Evolutionary conservation across 2,797 vertebrate species (phyloP), one percentile per base, ranked within the genome.

Genomic region (Furcifer pardalis): DNA sequence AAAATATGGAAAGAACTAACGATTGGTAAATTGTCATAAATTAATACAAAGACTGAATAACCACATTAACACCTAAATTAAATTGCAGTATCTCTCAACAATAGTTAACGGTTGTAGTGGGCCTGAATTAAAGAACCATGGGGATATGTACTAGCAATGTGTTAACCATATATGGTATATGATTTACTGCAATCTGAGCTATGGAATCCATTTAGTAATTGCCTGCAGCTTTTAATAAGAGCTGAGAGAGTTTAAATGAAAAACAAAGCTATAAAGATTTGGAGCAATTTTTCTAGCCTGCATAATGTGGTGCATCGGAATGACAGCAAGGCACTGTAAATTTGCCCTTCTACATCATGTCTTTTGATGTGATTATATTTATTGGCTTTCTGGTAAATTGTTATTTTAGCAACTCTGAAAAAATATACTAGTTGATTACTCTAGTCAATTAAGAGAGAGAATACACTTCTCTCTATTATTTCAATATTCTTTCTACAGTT

Each of bases 361-460:
- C 88, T 95, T 91, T 90, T 92, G 91, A 86, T 85, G 71, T 86
- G 91, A 91, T 92, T 92, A 72, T 83, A 88, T 94, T 94, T 94
- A 93, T 77, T 84, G 65, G 40, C 73, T 93, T 90, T 79, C 77
- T 88, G 81, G 81, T 75, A 88, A 91, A 94, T 88, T 92, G 72
- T 15, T 86, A 86, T 93, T 1, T 4, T 77, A 90, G 77, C 0
- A 3, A 86, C 62, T 74, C 77, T 84, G 44, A 88, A 84, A 86
- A 74, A 30, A 49, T 76, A 90, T 86, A 40, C 59, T 73, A 23
- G 30, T 25, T 62, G 85, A 62, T 66, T 23, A 65, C 30, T 77
- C 81, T 19, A 46, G 56, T 66, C 52, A 81, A 10, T 82, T 23
- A 82, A 10, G 68, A 42, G 3, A 49, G 21, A 17, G 27, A n/a